Conservation (phyloP, 2,888 invertebrate species). For the Onthophagus sagittarius region DNA sequence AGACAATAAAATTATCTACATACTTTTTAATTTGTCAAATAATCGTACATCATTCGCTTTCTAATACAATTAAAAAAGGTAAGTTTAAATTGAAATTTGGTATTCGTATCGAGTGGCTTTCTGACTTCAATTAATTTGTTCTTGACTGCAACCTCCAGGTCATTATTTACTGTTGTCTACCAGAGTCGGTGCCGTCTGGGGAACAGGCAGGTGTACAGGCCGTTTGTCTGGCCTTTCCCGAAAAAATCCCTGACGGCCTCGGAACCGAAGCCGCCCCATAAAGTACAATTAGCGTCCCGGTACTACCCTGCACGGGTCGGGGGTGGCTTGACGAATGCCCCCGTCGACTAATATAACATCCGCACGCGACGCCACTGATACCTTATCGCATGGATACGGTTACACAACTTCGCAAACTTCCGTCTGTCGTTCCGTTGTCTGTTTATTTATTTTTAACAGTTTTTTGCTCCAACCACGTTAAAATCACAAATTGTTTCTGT, state of each 20-base stretch:
- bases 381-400: background rate
- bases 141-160: background rate
- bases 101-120: background rate
- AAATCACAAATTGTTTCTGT: background rate
- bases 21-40: background rate
- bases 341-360: conserved; percentile 39
- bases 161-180: background rate
- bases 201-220: background rate
- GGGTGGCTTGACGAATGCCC: conserved; percentile 42
- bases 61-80: background rate
- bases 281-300: conserved; percentile 40
- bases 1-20: too few species aligned
- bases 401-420: background rate
- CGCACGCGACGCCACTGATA: conserved; percentile 37
- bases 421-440: background rate
- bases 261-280: conserved; percentile 28
- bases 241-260: background rate
- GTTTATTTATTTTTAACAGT: background rate
- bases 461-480: background rate
- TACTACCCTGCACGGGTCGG: conserved; percentile 38
- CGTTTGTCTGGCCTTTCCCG: background rate
- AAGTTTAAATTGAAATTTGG: background rate
- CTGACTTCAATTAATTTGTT: background rate
- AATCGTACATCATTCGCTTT: background rate
- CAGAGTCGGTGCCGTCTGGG: background rate